Conservation (phyloP, 2,888 invertebrate species). For the Strigamia maritima region DNA sequence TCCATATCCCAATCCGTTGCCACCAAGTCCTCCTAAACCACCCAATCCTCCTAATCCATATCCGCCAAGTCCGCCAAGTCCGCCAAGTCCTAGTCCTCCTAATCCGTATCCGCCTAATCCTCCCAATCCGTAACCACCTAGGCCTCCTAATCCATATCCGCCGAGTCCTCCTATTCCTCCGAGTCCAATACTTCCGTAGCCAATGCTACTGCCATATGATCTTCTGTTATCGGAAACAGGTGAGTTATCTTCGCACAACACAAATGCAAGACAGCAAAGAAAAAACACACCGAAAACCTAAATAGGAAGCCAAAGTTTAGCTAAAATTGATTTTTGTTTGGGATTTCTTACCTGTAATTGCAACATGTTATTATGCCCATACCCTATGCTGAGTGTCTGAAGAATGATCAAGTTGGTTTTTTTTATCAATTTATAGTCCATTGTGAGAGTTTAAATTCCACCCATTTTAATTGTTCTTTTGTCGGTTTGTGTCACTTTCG, state of each 20-base stretch:
- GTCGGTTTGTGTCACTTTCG: slow-evolving; percentile 11
- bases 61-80: neutral
- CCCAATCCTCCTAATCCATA: neutral
- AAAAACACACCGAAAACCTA: neutral
- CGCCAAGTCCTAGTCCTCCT: neutral
- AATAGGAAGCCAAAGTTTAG: neutral
- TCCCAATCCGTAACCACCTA: neutral
- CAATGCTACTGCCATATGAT: neutral
- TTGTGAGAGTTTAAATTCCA: neutral
- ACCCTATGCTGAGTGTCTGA: neutral
- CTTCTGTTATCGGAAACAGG: neutral
- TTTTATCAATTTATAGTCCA: neutral
- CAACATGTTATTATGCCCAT: slow-evolving; percentile 4
- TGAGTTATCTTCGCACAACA: neutral
- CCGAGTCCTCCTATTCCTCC: neutral
- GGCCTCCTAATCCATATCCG: neutral
- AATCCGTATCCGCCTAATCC: neutral
- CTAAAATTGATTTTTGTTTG: neutral
- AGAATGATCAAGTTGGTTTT: neutral
- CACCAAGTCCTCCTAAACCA: neutral
- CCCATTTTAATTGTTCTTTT: slow-evolving; percentile 12
- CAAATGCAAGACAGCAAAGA: neutral
- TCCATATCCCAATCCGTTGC: neutral
- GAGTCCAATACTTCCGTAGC: neutral
- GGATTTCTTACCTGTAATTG: neutral